Base-by-base conservation (phyloP, 2,797 vertebrate genomes). In the Cercopithecus petaurista region DNA sequence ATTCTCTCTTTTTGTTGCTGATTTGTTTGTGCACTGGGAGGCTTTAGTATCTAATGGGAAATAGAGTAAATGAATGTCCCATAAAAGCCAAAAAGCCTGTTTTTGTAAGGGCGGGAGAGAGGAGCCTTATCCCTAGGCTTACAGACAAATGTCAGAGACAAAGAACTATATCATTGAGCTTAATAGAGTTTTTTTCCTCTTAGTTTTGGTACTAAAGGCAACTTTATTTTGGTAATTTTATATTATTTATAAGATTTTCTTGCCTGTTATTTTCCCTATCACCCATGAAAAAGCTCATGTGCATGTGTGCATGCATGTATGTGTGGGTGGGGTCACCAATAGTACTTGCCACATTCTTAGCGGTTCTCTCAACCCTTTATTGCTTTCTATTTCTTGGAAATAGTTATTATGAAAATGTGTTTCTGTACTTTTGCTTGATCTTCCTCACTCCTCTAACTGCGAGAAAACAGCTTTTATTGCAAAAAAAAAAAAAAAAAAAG, bases 361-460 rank as follows among this genome's bases (percentile, higher is more conserved):
- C 13, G 30, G 28, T 82, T 76, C 70, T 73, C 48, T 15, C 36
- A 82, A 64, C 14, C 30, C 41, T 90, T 55, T 28, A 22, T 50
- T 88, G 72, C 72, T 92, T 95, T 95, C 77, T 85, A 43, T 64
- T 73, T 30, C 92, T 88, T 79, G 79, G 48, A 55, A 93, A 30
- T 21, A 92, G 46, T 95, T 91, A 72, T 43, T 89, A 55, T 48
- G 70, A 89, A 94, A 91, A 93, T 61, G 5, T 72, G 76, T 79
- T 94, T 96, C 75, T 83, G 67, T 79, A 73, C 43, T 92, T 97
- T 82, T 67, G 90, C 7, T 52, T 80, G 52, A 80, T 93, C 61
- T 84, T 72, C 75, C 39, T 9, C 59, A 70, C 4, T 77, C 57
- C 33, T 95, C 89, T 94, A 13, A 90, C 41, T 61, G 24, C 24